These are phyloP conservation scores for Grapholita molesta DNA, from an alignment of 1,140 invertebrate species.

Conservation along the genomic window DNA sequence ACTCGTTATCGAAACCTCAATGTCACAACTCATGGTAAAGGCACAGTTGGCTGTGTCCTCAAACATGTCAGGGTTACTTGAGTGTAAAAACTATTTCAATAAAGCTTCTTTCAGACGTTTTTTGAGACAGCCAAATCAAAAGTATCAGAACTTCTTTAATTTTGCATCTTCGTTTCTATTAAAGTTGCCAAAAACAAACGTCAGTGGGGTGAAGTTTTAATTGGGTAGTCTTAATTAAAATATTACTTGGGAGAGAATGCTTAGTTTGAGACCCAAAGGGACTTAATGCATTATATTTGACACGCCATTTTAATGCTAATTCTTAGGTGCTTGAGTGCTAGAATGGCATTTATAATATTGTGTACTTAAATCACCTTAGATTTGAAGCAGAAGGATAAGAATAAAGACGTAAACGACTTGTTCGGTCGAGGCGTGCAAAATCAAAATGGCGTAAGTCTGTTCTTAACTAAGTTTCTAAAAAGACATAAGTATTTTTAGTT, in stretches of 20 bases:
- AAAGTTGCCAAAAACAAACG: constrained; percentile 14
- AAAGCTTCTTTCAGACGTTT: neutral
- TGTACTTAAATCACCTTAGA: neutral
- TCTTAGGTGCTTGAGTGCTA: neutral
- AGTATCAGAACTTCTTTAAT: constrained; percentile 7
- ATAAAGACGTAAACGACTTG: neutral
- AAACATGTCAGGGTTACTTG: neutral
- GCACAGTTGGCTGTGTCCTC: neutral
- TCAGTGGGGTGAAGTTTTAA: constrained; percentile 3
- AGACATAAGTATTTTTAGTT: neutral
- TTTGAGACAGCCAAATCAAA: neutral
- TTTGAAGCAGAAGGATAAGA: neutral
- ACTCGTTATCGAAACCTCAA: too few relatives aligned
- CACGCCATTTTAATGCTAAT: neutral
- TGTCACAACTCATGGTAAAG: too few relatives aligned
- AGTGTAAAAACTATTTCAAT: neutral
- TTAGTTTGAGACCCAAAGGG: neutral
- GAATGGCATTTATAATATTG: neutral
- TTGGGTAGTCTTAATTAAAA: constrained; percentile 10
- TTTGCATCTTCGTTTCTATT: neutral
- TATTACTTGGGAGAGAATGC: neutral
- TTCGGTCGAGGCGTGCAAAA: neutral
- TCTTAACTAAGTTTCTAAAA: neutral
- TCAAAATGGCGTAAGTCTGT: neutral
- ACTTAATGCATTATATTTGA: neutral